Evolutionary conservation across 2,797 vertebrate genomes (phyloP).

Genomic region (Rachycentron canadum): DNA sequence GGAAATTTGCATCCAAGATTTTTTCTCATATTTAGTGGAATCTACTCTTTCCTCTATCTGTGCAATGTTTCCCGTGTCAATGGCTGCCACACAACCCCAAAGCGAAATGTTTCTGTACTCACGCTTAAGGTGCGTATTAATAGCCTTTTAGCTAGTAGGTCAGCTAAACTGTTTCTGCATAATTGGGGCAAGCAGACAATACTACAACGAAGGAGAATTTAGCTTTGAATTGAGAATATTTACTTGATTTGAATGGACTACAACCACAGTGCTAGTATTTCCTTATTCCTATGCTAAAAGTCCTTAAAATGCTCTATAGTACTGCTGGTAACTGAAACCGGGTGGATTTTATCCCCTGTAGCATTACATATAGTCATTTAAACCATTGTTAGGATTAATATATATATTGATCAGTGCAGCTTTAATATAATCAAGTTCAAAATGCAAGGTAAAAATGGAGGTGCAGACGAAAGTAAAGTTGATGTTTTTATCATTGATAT

Average conservation of each 20-base stretch:
- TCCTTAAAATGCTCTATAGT: not conserved
- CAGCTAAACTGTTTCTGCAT: not conserved
- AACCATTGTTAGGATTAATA: not conserved
- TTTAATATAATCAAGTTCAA: conserved; percentile 20
- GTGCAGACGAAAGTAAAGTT: conserved; percentile 39
- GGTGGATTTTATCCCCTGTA: not conserved
- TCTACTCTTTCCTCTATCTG: not conserved
- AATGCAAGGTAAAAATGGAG: conserved; percentile 46
- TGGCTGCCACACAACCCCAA: not conserved
- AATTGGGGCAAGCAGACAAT: not conserved
- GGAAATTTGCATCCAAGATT: not conserved
- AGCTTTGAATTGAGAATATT: not conserved
- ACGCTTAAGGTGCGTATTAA: not conserved
- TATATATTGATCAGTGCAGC: not conserved
- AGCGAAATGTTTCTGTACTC: not conserved
- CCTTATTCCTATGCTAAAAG: not conserved
- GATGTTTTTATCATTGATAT: conserved; percentile 63
- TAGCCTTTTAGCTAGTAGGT: not conserved
- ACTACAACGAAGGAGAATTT: not conserved
- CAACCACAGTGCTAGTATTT: not conserved
- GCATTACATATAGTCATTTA: not conserved
- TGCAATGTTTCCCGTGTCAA: not conserved
- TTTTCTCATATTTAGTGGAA: not conserved
- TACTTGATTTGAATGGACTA: not conserved
- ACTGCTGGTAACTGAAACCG: not conserved